Evolutionary conservation across 2,888 invertebrate genomes (phyloP).

Genomic region (Cremastobaeus sp.): DNA sequence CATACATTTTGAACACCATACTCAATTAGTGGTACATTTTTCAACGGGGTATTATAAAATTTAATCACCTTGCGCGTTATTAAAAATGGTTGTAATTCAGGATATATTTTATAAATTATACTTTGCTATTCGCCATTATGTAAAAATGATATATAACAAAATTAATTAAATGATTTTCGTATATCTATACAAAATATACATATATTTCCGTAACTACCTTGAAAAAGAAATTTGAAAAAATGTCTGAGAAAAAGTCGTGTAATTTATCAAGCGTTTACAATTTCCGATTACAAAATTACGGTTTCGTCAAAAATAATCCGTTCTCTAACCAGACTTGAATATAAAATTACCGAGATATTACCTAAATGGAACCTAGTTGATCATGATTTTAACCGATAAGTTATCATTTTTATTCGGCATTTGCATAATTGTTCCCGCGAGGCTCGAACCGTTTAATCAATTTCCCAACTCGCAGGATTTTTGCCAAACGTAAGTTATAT

Average conservation of each 20-base stretch:
- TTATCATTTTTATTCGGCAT: slow-evolving; percentile 47
- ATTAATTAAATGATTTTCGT: no score
- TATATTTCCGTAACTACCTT: no score
- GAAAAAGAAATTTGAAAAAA: no score
- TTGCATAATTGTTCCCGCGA: slow-evolving; percentile 43
- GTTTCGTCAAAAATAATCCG: slow-evolving; percentile 31
- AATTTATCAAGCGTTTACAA: slow-evolving; percentile 12
- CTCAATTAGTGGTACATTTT: no score
- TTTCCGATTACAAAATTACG: not conserved
- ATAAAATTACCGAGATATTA: slow-evolving; percentile 39
- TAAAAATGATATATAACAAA: no score
- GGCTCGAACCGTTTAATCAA: not conserved
- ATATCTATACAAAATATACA: no score
- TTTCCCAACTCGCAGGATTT: slow-evolving; percentile 5
- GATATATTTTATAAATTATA: no score
- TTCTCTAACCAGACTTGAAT: slow-evolving; percentile 33
- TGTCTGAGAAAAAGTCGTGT: slow-evolving; percentile 18
- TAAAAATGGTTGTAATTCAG: no score
- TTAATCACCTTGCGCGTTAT: no score
- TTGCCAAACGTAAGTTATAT: slow-evolving; percentile 28
- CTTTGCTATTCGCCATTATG: no score
- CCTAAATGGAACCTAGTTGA: slow-evolving; percentile 28
- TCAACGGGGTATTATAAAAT: no score
- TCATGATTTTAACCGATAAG: slow-evolving; percentile 21
- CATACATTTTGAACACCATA: not conserved